Evolutionary conservation across 2,797 vertebrate species (phyloP).

Genomic region (Cyclura pinguis): DNA sequence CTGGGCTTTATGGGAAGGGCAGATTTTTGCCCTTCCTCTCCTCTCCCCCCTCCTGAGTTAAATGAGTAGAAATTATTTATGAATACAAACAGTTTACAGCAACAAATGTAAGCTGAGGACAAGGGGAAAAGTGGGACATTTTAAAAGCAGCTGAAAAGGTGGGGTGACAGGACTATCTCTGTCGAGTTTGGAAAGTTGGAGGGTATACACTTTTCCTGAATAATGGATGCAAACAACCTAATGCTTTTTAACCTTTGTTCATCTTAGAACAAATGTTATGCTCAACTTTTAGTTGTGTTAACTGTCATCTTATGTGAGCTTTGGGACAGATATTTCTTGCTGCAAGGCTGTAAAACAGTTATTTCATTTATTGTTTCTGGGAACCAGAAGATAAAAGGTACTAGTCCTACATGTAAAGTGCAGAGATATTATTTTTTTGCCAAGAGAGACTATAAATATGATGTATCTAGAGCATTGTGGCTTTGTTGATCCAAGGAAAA

Average conservation of each 20-base stretch:
- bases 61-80: too few relatives aligned
- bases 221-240: background rate
- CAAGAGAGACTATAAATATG: background rate
- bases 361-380: conserved; percentile 25
- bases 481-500: background rate
- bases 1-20: too few relatives aligned
- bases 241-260: background rate
- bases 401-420: background rate
- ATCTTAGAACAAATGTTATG: background rate
- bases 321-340: background rate
- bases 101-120: too few relatives aligned
- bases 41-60: too few relatives aligned
- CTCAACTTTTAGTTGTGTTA: background rate
- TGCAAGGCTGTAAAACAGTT: background rate
- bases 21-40: too few relatives aligned
- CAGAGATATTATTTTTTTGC: background rate
- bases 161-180: too few relatives aligned
- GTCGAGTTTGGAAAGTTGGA: too few relatives aligned
- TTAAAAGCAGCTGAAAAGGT: too few relatives aligned
- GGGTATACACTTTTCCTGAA: background rate
- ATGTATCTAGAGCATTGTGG: background rate
- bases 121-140: too few relatives aligned
- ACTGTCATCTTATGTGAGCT: conserved; percentile 17
- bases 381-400: background rate
- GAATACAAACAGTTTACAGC: too few relatives aligned